These are phyloP conservation scores for Xiphias gladius DNA, from an alignment of 2,113 vertebrate species.

Conservation along the genomic window DNA sequence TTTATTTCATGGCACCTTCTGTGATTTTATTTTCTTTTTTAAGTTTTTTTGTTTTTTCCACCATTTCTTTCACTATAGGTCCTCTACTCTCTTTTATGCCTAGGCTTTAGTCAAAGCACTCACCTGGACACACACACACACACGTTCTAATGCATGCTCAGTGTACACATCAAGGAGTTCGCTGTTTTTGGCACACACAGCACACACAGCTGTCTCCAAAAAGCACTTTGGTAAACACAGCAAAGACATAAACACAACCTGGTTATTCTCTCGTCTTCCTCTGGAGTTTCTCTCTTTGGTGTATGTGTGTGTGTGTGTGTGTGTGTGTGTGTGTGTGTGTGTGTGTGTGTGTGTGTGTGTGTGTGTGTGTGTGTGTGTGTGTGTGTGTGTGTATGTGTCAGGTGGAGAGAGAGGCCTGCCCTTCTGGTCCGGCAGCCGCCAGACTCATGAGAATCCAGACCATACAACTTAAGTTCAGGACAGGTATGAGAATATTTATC, in stretches of 20 bases:
- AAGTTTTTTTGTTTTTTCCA: too few relatives aligned
- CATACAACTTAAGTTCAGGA: constrained; percentile 90
- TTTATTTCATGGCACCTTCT: neutral
- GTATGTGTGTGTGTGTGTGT: constrained; percentile 8
- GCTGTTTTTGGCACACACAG: too few relatives aligned
- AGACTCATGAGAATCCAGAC: constrained; percentile 79
- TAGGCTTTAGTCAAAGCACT: neutral
- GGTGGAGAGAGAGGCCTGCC: constrained; percentile 88
- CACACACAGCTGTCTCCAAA: neutral
- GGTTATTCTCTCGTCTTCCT: constrained; percentile 13
- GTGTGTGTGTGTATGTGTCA: constrained; percentile 62
- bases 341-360: constrained; percentile 20
- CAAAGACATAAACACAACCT: constrained; percentile 32
- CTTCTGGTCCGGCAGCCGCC: constrained; percentile 81
- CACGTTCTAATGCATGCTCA: neutral
- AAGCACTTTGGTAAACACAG: constrained; percentile 12
- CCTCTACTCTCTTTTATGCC: neutral
- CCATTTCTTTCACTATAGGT: constrained; percentile 13
- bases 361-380: constrained; percentile 13
- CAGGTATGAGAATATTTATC: constrained; percentile 76
- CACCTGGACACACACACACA: constrained; percentile 7
- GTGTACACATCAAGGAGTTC: constrained; percentile 48
- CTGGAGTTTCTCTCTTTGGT: constrained; percentile 34
- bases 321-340: constrained; percentile 34
- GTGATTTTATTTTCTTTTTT: neutral